Evolutionary conservation across 2,797 vertebrate species (phyloP), one percentile per base, ranked within the genome.

Genomic region (Chrysolophus pictus): DNA sequence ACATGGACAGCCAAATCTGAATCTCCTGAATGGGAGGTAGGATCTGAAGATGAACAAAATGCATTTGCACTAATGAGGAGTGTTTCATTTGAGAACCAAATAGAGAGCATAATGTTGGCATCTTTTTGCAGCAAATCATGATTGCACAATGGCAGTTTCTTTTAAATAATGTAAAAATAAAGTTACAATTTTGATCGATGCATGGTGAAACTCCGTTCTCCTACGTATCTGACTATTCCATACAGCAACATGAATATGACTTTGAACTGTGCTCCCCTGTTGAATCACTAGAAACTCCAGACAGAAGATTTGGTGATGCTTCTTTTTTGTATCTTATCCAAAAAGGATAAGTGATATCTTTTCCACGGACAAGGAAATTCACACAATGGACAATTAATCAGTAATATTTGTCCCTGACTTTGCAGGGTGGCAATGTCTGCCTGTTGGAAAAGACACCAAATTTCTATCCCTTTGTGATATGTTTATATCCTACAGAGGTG

Each of bases 1-100:
- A 35, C 1, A 47, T 5, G 23, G 16, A 28, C 0, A 22, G 15
- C 5, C 28, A 62, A 71, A 76, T 35, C 19, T 24, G 14, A 18
- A 4, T 23, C 51, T 55, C 16, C 8, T 72, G 49, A 60, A 33
- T 55, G 8, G 6, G 10, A 84, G 9, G 7, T 5, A 37, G 26
- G 42, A 78, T 6, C 12, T 15, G 18, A 77, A 33, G 9, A 5
- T 33, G 4, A 35, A 18, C 31, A 67, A 21, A 4, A 35, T 28
- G 3, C 13, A 14, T 17, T 29, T 37, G 13, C 69, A n/a, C 9
- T 68, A 67, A 51, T 15, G 49, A 51, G 7, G 7, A 72, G 9
- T 63, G 49, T 29, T 60, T 6, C 21, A 15, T 14, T 39, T n/a
- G 41, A 89, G 49, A 56, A 67, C 6, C 64, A 69, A 68, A 83